These are phyloP conservation scores for Actinemys pallida DNA, from an alignment of 2,113 vertebrate genomes.

Conservation along the genomic window DNA sequence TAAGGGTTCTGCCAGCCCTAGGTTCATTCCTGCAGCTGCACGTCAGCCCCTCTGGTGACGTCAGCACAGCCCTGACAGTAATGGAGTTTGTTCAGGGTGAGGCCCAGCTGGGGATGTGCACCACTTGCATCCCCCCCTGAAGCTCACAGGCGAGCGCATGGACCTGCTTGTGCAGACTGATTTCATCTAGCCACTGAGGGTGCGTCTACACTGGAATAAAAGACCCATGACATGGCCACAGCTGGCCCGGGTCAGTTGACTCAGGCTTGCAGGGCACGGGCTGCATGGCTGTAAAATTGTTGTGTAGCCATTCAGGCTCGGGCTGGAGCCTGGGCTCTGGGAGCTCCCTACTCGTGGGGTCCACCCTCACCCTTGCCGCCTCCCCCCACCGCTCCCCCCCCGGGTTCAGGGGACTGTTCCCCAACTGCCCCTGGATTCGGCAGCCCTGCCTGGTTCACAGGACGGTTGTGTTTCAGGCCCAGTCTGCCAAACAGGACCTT, in stretches of 20 bases:
- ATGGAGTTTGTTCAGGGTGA: background rate
- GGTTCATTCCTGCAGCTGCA: background rate
- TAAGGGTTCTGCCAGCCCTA: accelerated
- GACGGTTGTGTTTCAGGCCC: background rate
- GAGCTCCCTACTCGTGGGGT: background rate
- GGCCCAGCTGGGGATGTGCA: background rate
- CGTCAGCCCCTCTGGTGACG: background rate
- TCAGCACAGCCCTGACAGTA: background rate
- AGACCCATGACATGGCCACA: background rate
- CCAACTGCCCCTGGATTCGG: background rate
- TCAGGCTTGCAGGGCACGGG: background rate
- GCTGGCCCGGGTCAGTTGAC: background rate
- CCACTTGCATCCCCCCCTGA: background rate
- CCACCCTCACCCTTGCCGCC: background rate
- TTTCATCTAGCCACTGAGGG: background rate
- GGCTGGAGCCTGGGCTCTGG: too few species aligned
- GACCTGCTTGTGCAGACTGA: background rate
- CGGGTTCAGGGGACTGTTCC: background rate
- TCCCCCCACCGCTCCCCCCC: accelerated
- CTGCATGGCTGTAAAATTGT: background rate
- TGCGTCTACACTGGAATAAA: background rate
- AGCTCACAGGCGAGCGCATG: background rate
- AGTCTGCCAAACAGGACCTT: background rate
- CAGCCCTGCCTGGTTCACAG: background rate
- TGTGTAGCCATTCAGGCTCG: background rate